Base-by-base conservation (phyloP, 2,113 vertebrate species). In the Cyprinodon variegatus region DNA sequence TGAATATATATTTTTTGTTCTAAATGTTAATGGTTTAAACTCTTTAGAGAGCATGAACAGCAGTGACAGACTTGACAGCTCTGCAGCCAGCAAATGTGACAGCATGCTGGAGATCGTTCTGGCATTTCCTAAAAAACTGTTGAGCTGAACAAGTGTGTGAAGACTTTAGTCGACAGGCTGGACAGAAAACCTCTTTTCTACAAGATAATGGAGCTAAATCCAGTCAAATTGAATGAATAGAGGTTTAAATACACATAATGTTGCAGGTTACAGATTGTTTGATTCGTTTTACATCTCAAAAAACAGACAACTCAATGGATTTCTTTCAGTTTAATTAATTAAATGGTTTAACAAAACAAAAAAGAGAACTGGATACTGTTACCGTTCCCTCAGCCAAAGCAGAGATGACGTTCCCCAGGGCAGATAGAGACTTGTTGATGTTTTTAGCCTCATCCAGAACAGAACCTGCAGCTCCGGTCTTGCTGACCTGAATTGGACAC, bases 341-440 rank as follows among this genome's bases (percentile, higher is more conserved):
- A 37, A 61, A 36, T 12, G 13, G 36, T 15, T 14, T 17, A 17
- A 50, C 11, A 50, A 62, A 63, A 17, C 37, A 40, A 14, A 39
- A 7, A 39, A 13, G 5, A 45, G 4, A 13, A 66, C 45, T 29
- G 41, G n/a, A 13, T 13, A 22, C 4, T 5, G 95, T 94, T 86
- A 98, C 97, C 50, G 96, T 96, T 86, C 96, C 96, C 88, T 98
- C 97, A 0, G 97, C 97, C 95, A 98, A 88, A 0, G 97, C 96
- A 0, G 97, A 98, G 91, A 98, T 98, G 86, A 98, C 97, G 2
- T 98, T 98, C 63, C 97, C 97, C 67, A 98, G 91, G 3, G 97
- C 96, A 0, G 97, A 98, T 29, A 98, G 93, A 2, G 97, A 98
- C 88, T 98, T 98, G 92, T 98, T 98, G 87, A 98, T 98, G 81